These are phyloP conservation scores for Toxostoma redivivum DNA, from an alignment of 2,113 vertebrate genomes.

Conservation along the genomic window DNA sequence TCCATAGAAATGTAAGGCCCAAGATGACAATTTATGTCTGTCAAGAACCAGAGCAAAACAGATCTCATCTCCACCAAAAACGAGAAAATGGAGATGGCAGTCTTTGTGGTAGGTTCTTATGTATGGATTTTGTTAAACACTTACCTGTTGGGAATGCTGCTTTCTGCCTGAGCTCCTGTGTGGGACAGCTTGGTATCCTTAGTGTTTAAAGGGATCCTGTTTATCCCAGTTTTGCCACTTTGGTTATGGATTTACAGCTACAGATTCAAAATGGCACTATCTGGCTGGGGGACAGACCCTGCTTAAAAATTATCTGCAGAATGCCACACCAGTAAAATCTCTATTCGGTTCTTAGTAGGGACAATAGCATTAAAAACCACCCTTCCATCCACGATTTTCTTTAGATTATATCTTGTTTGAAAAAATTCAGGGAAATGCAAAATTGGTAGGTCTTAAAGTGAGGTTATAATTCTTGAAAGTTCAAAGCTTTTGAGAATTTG, in stretches of 20 bases:
- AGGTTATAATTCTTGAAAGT: neutral
- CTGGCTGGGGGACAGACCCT: neutral
- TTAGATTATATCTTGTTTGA: neutral
- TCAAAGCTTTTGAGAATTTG: neutral
- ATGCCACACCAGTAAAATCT: neutral
- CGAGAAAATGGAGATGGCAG: constrained; percentile 62
- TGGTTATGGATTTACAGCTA: neutral
- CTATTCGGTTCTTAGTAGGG: neutral
- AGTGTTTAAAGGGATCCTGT: neutral
- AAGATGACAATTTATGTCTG: constrained; percentile 93
- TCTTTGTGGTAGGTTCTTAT: constrained; percentile 72
- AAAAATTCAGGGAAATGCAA: neutral
- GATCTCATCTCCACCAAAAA: constrained; percentile 71
- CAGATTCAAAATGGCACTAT: neutral
- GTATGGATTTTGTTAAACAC: neutral
- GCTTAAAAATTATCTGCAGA: neutral
- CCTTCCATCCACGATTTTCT: neutral
- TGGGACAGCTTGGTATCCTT: neutral
- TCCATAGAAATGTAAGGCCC: constrained; percentile 83
- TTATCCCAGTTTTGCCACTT: neutral
- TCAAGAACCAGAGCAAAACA: constrained; percentile 84
- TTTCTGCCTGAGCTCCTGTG: neutral
- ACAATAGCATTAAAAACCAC: neutral
- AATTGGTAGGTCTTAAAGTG: neutral
- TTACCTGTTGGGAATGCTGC: neutral